Percentiles rank a stretch among this genome's conserved stretches.
Evolutionary conservation across 2,113 vertebrate genomes (phyloP).

Genomic region (Origma solitaria): DNA sequence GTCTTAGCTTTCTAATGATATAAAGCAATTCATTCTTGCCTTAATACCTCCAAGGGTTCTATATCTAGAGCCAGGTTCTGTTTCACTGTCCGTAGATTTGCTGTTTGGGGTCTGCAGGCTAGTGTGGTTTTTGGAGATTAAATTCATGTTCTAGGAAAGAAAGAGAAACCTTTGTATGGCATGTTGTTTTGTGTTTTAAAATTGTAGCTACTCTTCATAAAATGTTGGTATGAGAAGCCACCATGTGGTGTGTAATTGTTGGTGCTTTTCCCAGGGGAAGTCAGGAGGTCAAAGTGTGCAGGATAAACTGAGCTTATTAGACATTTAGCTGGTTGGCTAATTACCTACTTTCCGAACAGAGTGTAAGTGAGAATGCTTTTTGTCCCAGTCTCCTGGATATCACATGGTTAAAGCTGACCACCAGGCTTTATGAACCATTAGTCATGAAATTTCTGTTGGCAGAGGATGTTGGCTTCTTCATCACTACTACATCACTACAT

Average conservation of each 20-base stretch:
- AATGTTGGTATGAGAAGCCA: background rate
- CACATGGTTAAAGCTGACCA: background rate
- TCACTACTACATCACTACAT: background rate
- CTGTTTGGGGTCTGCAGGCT: background rate
- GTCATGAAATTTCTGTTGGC: background rate
- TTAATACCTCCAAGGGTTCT: background rate
- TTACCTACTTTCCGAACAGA: background rate
- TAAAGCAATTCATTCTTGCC: background rate
- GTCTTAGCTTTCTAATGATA: background rate
- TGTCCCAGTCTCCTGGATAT: background rate
- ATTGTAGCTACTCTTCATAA: background rate
- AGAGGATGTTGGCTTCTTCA: background rate
- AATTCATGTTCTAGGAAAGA: background rate
- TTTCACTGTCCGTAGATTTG: background rate
- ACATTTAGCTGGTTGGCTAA: background rate
- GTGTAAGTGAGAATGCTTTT: background rate
- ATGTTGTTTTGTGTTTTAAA: background rate
- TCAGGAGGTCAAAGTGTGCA: background rate
- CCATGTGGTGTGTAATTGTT: background rate
- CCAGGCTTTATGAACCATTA: background rate
- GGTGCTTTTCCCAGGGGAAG: background rate
- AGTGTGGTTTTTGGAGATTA: background rate
- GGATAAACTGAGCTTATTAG: background rate
- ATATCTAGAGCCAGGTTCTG: fast-evolving
- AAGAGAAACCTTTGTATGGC: background rate